phyloP scores from a whole-genome alignment of 2,888 invertebrate genomes.

The Lasioglossum oenotherae region DNA sequence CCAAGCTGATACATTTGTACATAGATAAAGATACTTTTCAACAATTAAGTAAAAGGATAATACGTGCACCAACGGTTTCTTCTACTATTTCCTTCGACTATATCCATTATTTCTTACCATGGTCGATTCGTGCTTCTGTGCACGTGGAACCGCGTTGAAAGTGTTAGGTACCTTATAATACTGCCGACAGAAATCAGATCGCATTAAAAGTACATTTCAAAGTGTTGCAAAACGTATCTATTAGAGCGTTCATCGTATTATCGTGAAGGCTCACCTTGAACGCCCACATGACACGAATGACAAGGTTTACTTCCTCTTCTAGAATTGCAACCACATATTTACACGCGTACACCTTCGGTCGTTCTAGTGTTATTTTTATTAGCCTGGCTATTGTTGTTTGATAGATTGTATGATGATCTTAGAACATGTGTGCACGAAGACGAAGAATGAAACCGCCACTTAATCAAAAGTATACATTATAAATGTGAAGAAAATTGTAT shows the following conservation, averaged over 20 bases:
- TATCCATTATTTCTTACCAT: not conserved
- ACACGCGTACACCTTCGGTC: slow-evolving; percentile 29
- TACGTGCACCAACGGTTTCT: not conserved
- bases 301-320: slow-evolving; percentile 63
- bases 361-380: slow-evolving; percentile 14
- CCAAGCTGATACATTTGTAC: not conserved
- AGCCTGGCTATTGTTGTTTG: not conserved
- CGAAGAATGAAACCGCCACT: not conserved
- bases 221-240: slow-evolving; percentile 44
- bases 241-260: slow-evolving; percentile 50
- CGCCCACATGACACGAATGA: slow-evolving; percentile 58
- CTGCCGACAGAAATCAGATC: slow-evolving; percentile 25
- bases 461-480: not conserved
- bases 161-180: not conserved
- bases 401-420: not conserved
- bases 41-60: not conserved
- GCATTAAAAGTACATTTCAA: slow-evolving; percentile 29
- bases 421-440: not conserved
- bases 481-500: not conserved
- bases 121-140: not conserved
- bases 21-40: not conserved
- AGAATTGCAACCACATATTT: slow-evolving; percentile 53
- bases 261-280: slow-evolving; percentile 56
- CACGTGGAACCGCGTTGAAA: not conserved
- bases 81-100: not conserved